phyloP scores from a whole-genome alignment of 2,113 vertebrate species.

The Arizona elegans region DNA sequence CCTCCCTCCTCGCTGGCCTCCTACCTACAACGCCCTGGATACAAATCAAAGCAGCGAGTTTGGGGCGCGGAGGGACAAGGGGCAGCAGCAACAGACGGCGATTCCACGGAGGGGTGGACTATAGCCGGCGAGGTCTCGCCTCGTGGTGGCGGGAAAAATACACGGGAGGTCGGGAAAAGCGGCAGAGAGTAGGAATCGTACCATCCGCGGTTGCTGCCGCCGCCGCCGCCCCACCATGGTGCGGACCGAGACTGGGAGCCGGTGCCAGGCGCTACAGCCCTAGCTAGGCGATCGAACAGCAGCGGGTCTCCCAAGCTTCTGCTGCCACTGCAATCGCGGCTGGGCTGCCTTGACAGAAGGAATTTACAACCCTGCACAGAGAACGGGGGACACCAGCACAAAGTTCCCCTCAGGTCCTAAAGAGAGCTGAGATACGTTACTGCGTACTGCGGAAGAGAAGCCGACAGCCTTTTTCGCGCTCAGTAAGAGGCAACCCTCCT shows the following conservation, averaged over 20 bases:
- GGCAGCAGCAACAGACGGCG: neutral
- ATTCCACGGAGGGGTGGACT: neutral
- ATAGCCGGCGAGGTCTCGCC: neutral
- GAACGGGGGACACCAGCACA: neutral
- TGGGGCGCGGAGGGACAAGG: neutral
- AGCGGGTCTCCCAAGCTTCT: neutral
- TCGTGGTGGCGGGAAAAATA: neutral
- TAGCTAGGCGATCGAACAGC: no score
- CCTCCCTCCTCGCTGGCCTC: neutral
- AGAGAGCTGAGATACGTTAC: neutral
- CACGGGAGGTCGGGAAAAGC: neutral
- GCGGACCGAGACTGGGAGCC: neutral
- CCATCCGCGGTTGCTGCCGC: neutral
- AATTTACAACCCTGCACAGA: conserved; percentile 17
- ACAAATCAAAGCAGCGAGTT: neutral
- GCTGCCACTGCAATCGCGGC: neutral
- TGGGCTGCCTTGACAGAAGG: neutral
- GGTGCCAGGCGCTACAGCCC: neutral
- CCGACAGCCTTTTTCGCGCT: neutral
- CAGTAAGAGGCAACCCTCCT: neutral
- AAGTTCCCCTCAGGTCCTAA: conserved; percentile 15
- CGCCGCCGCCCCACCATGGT: neutral
- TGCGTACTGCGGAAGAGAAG: neutral
- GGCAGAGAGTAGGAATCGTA: no score
- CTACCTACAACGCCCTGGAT: neutral